Evolutionary conservation across 2,888 invertebrate species (phyloP), one percentile per base, ranked within the genome.

Genomic region (Dasysyrphus tricinctus): DNA sequence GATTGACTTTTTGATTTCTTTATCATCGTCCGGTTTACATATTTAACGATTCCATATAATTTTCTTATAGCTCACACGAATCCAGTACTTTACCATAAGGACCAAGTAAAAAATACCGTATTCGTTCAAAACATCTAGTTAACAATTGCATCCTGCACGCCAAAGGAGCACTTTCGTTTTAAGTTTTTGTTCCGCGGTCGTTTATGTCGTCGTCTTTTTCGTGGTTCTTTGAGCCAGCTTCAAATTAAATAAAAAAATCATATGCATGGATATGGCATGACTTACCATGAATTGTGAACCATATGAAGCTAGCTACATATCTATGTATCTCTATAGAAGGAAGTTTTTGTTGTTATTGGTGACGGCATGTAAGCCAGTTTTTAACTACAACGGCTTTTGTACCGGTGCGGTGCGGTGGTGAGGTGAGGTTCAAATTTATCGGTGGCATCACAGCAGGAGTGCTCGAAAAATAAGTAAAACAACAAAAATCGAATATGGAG

Each of bases 401-500:
- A 57, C 37, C 19, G 54, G 39, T 61, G 39, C 39, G 19, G 59
- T 59, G 34, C 32, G 12, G 67, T 77, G 56, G 39, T 4, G 24
- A 16, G 16, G 67, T 67, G 56, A 63, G 74, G 44, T 54, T 76
- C 61, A 63, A 57, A 72, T 76, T 76, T 79, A 84, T 84, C 75
- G 19, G 59, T 79, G 44, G 79, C 75, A 79, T 83, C 74, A 56
- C 74, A 75, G 57, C 63, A 75, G 70, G 74, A 75, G 57, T 51
- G 37, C 61, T 34, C 7, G 63, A 54, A 57, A 75, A 54, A 63
- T 8, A 42, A 72, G 19, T 42, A 16, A 44, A 39, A 47, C 19
- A 24, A 54, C 54, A 32, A 54, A 51, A 57, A 8, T 61, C 54
- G n/a, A 56, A 80, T 39, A 51, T 54, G 7, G 29, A 49, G 32